Percentiles rank a stretch among this genome's conserved stretches.
These are phyloP conservation scores for Pipistrellus kuhlii DNA, from an alignment of 2,797 vertebrate species.

Conservation along the genomic window DNA sequence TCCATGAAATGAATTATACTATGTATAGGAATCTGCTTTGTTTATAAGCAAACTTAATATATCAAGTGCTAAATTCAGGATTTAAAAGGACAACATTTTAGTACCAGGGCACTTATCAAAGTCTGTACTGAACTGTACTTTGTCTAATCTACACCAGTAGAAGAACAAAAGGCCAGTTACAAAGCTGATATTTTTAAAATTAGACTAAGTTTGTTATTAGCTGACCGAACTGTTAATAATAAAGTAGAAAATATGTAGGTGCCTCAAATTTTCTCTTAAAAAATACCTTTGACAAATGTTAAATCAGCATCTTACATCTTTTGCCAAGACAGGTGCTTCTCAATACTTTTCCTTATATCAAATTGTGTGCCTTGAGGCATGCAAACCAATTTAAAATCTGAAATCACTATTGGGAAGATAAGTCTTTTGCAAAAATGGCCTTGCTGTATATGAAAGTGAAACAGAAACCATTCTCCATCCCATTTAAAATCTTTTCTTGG, in stretches of 20 bases:
- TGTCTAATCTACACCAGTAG: neutral
- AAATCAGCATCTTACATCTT: neutral
- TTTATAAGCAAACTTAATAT: conserved; percentile 17
- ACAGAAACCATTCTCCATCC: neutral
- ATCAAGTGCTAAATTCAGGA: neutral
- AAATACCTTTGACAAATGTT: neutral
- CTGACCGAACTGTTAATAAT: neutral
- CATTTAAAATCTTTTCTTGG: conserved; percentile 13
- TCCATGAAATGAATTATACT: neutral
- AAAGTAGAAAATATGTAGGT: neutral
- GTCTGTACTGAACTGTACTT: neutral
- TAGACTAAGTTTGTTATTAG: neutral
- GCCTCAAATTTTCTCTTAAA: neutral
- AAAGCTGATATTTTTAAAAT: neutral
- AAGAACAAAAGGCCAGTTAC: neutral
- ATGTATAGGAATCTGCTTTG: neutral
- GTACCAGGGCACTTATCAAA: neutral
- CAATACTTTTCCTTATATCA: neutral
- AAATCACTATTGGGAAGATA: neutral
- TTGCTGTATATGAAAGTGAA: neutral
- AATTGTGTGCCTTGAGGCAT: neutral
- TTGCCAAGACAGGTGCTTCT: neutral
- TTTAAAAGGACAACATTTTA: neutral
- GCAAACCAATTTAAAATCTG: neutral
- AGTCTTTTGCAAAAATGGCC: conserved; percentile 4